phyloP scores from a whole-genome alignment of 1,140 invertebrate species.

The Drosophila ogumai region DNA sequence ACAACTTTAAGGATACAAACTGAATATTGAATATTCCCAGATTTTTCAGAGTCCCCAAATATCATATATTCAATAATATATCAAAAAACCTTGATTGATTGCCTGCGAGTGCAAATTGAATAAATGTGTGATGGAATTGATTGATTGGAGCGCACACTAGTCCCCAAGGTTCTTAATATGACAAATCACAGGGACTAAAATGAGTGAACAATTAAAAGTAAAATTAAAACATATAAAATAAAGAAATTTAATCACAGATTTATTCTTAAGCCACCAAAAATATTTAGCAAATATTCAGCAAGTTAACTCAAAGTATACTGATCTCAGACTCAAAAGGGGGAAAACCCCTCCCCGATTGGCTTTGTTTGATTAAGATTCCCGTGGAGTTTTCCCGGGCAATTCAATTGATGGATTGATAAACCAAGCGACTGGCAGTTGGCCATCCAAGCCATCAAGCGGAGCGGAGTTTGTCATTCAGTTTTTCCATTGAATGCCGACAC shows the following conservation, averaged over 20 bases:
- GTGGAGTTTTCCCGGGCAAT: slow-evolving; percentile 17
- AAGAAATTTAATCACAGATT: neutral
- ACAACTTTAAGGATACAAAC: too few relatives aligned
- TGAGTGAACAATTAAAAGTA: neutral
- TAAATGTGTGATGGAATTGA: slow-evolving; percentile 11
- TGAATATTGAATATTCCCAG: neutral
- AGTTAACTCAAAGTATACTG: neutral
- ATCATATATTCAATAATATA: neutral
- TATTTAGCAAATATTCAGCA: neutral
- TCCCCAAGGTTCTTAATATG: neutral
- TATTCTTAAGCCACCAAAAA: neutral
- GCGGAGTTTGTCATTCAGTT: slow-evolving; percentile 36
- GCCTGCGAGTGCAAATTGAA: slow-evolving; percentile 19
- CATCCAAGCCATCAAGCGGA: slow-evolving; percentile 16
- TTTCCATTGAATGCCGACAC: slow-evolving; percentile 41
- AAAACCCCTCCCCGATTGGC: neutral
- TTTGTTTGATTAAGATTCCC: slow-evolving; percentile 34
- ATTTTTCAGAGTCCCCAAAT: neutral
- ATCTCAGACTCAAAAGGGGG: neutral
- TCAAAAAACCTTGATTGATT: slow-evolving; percentile 14
- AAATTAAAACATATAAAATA: neutral
- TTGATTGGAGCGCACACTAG: slow-evolving; percentile 14
- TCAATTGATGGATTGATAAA: slow-evolving; percentile 61
- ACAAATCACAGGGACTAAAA: neutral
- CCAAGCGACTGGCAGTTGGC: slow-evolving; percentile 51